Evolutionary conservation across 2,888 invertebrate genomes (phyloP), one percentile per base, ranked within the genome.

Genomic region (Apamea epomidion): DNA sequence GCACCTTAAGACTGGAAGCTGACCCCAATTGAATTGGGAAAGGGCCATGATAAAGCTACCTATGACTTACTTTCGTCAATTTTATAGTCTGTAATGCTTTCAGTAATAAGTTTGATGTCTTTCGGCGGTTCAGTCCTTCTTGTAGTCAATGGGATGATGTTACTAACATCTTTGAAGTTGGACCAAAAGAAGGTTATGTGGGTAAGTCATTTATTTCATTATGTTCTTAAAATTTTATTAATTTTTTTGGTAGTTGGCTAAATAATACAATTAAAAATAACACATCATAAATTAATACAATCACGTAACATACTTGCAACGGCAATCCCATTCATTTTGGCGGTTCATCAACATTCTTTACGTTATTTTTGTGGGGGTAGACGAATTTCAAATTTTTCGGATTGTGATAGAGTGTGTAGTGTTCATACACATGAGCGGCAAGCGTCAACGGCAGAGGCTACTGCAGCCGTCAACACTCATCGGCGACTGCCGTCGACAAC

Each of bases 101-200:
- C 74, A 89, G 89, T 84, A 1, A 87, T 86, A 65, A 90, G 88
- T 81, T 16, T 79, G 69, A 78, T 84, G 77, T 74, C 88, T 3
- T 81, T 81, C 25, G 77, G 82, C 6, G 90, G 88, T 37, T 69
- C 82, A 0, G 32, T 80, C 1, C 60, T 81, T 14, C 86, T 89
- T 5, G 62, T 82, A 0, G 18, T 84, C 5, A 86, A 69, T 68
- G 90, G 88, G 21, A 69, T 82, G 67, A 67, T 89, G 58, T 51
- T 89, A 32, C 21, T 89, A 0, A 86, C 68, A n/a, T 82, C 88
- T 25, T 37, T 89, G 45, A 51, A 84, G 29, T 69, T 83, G 65
- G 76, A 89, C 12, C 84, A 73, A 2, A 82, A 65, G 74, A 81
- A 76, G 45, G 16, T 72, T 51, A 83, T 90, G 80, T 77, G 89